phyloP scores from a whole-genome alignment of 2,888 invertebrate species.

The Synanthedon tipuliformis region DNA sequence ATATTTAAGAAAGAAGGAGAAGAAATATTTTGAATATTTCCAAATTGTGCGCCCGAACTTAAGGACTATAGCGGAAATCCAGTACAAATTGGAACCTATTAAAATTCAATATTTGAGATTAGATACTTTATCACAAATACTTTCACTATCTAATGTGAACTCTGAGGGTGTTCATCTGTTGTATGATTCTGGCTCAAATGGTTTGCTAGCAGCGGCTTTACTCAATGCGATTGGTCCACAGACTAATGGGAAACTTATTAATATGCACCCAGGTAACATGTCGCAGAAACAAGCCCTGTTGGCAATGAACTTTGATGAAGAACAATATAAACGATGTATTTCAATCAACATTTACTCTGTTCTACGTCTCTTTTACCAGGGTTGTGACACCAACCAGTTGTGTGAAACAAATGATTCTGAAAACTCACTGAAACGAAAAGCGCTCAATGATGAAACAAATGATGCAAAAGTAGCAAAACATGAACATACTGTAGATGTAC shows the following conservation, averaged over 20 bases:
- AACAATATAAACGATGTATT: conserved; percentile 77
- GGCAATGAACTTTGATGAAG: conserved; percentile 82
- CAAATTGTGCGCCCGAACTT: conserved; percentile 85
- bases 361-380: conserved; percentile 76
- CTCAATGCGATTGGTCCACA: conserved; percentile 79
- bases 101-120: conserved; percentile 83
- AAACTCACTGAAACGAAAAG: conserved; percentile 37
- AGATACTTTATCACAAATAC: conserved; percentile 90
- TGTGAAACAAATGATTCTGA: conserved; percentile 15
- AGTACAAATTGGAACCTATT: conserved; percentile 81
- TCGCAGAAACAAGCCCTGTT: conserved; percentile 82
- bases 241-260: conserved; percentile 75
- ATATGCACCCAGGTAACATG: conserved; percentile 85
- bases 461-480: conserved; percentile 37
- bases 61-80: conserved; percentile 84
- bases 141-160: conserved; percentile 84
- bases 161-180: conserved; percentile 82
- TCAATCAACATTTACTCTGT: conserved; percentile 83
- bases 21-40: conserved; percentile 89
- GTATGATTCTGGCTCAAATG: conserved; percentile 90
- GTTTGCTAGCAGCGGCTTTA: conserved; percentile 85
- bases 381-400: conserved; percentile 39
- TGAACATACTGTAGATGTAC: conserved; percentile 7
- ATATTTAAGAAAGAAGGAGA: conserved; percentile 94
- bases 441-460: conserved; percentile 16